Evolutionary conservation across 2,888 invertebrate species (phyloP), one percentile per base, ranked within the genome.

Genomic region (Platycheirus albimanus): DNA sequence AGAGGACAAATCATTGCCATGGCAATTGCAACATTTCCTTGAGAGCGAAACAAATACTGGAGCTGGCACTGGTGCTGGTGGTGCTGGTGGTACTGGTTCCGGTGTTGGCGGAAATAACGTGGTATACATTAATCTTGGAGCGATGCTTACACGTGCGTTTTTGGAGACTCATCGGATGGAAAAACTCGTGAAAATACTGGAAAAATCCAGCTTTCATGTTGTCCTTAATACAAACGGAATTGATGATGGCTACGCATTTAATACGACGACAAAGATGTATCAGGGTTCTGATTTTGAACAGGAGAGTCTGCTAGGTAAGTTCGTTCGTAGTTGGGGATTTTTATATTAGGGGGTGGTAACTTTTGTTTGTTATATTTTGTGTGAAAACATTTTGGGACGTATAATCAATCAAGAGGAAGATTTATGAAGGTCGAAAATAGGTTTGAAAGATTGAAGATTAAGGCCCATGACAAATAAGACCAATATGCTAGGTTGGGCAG

Each of bases 261-360:
- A 87, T 72, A 86, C 85, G 52, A 85, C 86, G 3, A 70, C 78
- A 15, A 83, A 75, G 56, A 64, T 86, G 13, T 86, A 85, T 72
- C 84, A 84, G 13, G 76, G 85, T 15, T 33, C 66, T 19, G 56
- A 85, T 70, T 77, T 87, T 11, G 85, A 85, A 43, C 87, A 87
- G 70, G 87, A 87, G 64, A 85, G 81, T 56, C 63, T 87, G 24
- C 66, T 87, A 49, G 86, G 87, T 87, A 51, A 87, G 86, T 85
- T n/a, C n/a, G n/a, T n/a, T n/a, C 13, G 36, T 20, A 13, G 8
- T 30, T 13, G 15, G 15, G 24, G 20, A 38, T 20, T 41, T 10
- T n/a, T n/a, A n/a, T n/a, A 13, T 41, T 56, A 36, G 7, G 6
- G 38, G n/a, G n/a, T 10, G 6, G n/a, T n/a, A n/a, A n/a, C n/a